Base-by-base conservation (phyloP, 2,113 vertebrate species). In the Xenopus laevis region DNA sequence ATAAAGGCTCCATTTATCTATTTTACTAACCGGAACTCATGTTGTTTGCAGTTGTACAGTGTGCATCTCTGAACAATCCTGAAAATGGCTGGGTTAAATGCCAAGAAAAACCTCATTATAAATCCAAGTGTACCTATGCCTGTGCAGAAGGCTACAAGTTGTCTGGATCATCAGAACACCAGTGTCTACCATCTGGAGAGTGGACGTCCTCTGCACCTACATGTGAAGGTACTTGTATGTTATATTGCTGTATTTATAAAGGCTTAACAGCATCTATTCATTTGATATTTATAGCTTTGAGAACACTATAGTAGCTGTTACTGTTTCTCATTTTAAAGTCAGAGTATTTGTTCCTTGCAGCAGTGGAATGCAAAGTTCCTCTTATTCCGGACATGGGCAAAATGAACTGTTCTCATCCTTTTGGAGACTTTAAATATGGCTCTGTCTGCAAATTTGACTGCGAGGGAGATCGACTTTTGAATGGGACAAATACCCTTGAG, bases 361-460 rank as follows among this genome's bases (percentile, higher is more conserved):
- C 83, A 63, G 66, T 87, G 77, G 81, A 33, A 30, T 89, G 89
- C 8, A 64, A 65, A 40, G 68, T 68, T 21, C 40, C 86, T 2
- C 1, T 0, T 0, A 1, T 10, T 40, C 83, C 69, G 21, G 80
- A 20, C 50, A 70, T 21, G 0, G 83, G 86, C 30, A 65, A 17
- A 1, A 72, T 92, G 40, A 68, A 9, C 2, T 96, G 93, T 53
- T 81, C 70, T 45, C 86, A 83, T 0, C 13, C 63, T 3, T 7
- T 84, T 5, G 87, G 86, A 18, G 21, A 82, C 0, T 91, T 91
- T 69, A 57, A 83, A 46, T 91, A 86, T 80, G 86, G 72, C 65
- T 93, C 95, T 2, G 84, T 79, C 40, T 95, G 95, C 45, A 50
- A 79, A 75, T 89, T 95, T 82, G 83, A 61, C 33, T 96, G 94